These are phyloP conservation scores for Novumbra hubbsi DNA, from an alignment of 2,797 vertebrate genomes.

Conservation along the genomic window DNA sequence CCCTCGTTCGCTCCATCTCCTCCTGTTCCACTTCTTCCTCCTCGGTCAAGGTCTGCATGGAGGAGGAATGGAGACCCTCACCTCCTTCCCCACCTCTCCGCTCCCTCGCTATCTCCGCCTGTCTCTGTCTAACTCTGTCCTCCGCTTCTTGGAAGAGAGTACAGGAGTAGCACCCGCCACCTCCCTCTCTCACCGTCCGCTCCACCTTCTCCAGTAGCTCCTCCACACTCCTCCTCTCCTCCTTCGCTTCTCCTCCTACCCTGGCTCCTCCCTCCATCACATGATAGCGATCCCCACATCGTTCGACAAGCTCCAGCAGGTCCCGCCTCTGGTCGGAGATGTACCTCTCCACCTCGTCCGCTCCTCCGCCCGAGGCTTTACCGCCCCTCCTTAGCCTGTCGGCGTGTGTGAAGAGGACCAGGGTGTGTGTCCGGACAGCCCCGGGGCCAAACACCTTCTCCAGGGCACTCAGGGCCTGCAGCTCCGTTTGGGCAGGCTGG, in stretches of 20 bases:
- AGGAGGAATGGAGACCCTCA: constrained; percentile 18
- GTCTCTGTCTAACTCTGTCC: constrained; percentile 59
- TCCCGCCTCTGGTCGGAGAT: constrained; percentile 61
- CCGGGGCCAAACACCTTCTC: constrained; percentile 62
- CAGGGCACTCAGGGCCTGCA: constrained; percentile 56
- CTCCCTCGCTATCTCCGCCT: constrained; percentile 53
- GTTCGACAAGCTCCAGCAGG: constrained; percentile 74
- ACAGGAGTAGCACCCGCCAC: constrained; percentile 62
- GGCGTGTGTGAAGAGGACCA: constrained; percentile 70
- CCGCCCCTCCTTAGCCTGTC: constrained; percentile 56
- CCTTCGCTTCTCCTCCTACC: neutral
- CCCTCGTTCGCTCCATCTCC: constrained; percentile 61
- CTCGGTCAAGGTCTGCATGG: constrained; percentile 61
- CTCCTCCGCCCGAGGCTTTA: constrained; percentile 14
- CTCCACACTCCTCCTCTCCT: constrained; percentile 31
- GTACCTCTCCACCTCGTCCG: constrained; percentile 59
- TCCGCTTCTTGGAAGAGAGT: constrained; percentile 67
- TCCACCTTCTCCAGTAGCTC: constrained; percentile 75
- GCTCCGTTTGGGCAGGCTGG: constrained; percentile 59
- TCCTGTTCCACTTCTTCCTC: constrained; percentile 57
- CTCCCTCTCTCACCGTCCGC: constrained; percentile 67
- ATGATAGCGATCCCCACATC: constrained; percentile 74
- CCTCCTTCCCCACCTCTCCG: constrained; percentile 27
- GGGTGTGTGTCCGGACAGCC: constrained; percentile 53
- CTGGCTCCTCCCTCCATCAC: constrained; percentile 50